Conservation (phyloP, 1,140 invertebrate species). For the Caenorhabditis tropicalis region DNA sequence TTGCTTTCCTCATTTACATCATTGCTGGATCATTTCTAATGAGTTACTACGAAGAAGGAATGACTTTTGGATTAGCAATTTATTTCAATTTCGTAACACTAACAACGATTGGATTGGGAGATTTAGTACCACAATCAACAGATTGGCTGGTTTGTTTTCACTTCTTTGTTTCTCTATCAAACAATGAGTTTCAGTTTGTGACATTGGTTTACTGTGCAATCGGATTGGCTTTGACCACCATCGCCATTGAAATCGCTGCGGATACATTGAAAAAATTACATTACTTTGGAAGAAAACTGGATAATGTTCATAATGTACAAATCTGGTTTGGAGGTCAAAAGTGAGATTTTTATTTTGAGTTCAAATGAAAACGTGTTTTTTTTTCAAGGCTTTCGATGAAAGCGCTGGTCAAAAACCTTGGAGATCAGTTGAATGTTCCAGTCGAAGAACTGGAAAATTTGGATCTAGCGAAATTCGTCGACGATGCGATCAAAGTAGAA, state of each 20-base stretch:
- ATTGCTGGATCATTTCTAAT: conserved; percentile 57
- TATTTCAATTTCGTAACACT: conserved; percentile 62
- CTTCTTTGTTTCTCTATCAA: no score
- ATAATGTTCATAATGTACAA: conserved; percentile 70
- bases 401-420: conserved; percentile 70
- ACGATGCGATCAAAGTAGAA: conserved; percentile 66
- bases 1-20: conserved; percentile 58
- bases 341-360: conserved; percentile 40
- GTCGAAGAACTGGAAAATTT: conserved; percentile 60
- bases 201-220: conserved; percentile 71
- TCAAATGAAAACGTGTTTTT: background rate
- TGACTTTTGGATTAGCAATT: conserved; percentile 58
- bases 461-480: conserved; percentile 65
- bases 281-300: conserved; percentile 71
- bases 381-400: conserved; percentile 68
- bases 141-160: conserved; percentile 43
- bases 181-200: conserved; percentile 51
- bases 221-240: conserved; percentile 70
- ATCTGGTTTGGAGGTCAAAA: conserved; percentile 72
- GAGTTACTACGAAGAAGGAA: conserved; percentile 56
- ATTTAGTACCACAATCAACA: conserved; percentile 55
- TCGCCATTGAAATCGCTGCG: conserved; percentile 71
- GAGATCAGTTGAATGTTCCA: conserved; percentile 61
- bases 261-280: conserved; percentile 71
- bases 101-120: conserved; percentile 60